Conservation (phyloP, 2,888 invertebrate species). For the Cantharis flavilabris region DNA sequence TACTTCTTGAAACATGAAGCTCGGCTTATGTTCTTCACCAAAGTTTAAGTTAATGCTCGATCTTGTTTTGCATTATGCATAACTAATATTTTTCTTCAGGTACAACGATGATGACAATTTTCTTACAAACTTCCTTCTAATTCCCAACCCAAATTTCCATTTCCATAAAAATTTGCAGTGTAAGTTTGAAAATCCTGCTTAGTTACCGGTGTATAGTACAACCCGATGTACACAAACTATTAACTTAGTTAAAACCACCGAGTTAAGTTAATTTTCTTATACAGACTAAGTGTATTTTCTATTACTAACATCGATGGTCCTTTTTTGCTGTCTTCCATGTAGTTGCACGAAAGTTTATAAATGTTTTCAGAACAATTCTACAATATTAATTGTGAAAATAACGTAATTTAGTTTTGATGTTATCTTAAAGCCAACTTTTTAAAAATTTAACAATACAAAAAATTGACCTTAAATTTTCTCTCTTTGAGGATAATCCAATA, state of each 20-base stretch:
- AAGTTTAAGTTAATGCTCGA: conserved; percentile 42
- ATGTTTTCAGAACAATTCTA: background rate
- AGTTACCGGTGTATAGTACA: background rate
- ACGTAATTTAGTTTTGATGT: background rate
- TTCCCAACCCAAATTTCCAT: background rate
- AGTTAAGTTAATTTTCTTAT: background rate
- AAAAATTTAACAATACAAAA: background rate
- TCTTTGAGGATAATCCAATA: background rate
- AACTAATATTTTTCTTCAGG: conserved; percentile 53
- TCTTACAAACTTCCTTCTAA: background rate
- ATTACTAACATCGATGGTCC: background rate
- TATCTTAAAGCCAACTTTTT: background rate
- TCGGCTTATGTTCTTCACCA: conserved; percentile 31
- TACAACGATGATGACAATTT: background rate
- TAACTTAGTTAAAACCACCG: background rate
- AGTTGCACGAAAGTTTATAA: background rate
- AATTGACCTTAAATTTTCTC: background rate
- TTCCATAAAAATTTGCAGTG: background rate
- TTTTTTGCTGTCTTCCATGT: background rate
- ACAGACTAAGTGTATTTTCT: background rate
- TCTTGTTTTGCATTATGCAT: conserved; percentile 50
- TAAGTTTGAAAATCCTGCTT: background rate
- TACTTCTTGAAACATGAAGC: conserved; percentile 43
- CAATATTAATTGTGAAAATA: background rate
- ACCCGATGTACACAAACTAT: background rate